phyloP scores from a whole-genome alignment of 2,113 vertebrate species.

The Phoxinus phoxinus region DNA sequence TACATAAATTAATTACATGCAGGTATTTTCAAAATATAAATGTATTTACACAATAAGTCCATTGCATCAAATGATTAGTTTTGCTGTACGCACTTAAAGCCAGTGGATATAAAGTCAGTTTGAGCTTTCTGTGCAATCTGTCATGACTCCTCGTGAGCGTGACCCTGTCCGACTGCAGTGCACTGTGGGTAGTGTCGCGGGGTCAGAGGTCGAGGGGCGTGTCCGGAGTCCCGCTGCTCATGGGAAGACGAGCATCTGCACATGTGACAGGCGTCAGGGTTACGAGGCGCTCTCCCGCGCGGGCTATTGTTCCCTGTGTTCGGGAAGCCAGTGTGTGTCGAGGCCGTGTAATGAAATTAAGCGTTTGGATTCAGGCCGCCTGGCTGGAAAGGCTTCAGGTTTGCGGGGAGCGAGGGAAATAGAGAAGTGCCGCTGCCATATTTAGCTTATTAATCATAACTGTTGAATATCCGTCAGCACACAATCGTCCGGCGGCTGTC shows the following conservation, averaged over 20 bases:
- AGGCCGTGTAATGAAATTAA: constrained; percentile 95
- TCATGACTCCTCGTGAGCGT: not conserved
- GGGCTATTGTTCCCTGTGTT: constrained; percentile 91
- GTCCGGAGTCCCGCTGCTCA: constrained; percentile 77
- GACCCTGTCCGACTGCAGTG: constrained; percentile 43
- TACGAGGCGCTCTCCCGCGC: constrained; percentile 87
- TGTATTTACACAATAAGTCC: no score
- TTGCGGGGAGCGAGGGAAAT: constrained; percentile 31
- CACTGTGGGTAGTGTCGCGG: constrained; percentile 58
- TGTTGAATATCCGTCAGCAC: constrained; percentile 42
- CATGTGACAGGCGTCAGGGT: constrained; percentile 99
- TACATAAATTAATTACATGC: no score
- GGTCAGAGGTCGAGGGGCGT: constrained; percentile 46
- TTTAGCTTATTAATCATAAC: constrained; percentile 54
- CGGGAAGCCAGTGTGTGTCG: constrained; percentile 90
- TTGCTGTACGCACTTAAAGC: no score
- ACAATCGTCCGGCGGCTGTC: not conserved
- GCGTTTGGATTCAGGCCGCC: constrained; percentile 92
- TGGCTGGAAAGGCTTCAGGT: constrained; percentile 74
- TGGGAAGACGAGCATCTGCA: constrained; percentile 97
- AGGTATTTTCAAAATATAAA: no score
- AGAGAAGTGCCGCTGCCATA: constrained; percentile 45
- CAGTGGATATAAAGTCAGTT: no score
- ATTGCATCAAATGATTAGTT: no score
- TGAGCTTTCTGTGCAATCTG: no score